Conservation (phyloP, 2,888 invertebrate species). For the Leucophenga montana region DNA sequence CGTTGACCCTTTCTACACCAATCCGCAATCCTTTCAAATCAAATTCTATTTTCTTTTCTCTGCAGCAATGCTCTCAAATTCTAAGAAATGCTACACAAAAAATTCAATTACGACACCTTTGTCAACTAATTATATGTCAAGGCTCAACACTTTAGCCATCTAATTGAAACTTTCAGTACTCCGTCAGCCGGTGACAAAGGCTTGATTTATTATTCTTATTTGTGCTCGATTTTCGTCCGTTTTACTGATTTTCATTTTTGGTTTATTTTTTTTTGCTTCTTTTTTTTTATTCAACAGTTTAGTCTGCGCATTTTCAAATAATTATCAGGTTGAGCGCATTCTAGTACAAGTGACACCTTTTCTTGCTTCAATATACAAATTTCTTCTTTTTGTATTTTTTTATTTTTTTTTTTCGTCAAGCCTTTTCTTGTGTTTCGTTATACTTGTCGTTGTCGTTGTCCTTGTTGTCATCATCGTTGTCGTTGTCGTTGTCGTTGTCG, state of each 20-base stretch:
- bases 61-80: too few species aligned
- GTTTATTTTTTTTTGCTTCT: too few species aligned
- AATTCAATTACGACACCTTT: slow-evolving; percentile 64
- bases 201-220: slow-evolving; percentile 32
- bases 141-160: background rate
- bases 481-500: too few species aligned
- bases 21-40: too few species aligned
- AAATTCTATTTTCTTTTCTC: too few species aligned
- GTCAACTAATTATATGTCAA: slow-evolving; percentile 62
- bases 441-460: too few species aligned
- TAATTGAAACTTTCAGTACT: too few species aligned
- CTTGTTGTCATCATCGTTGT: too few species aligned
- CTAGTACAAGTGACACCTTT: slow-evolving; percentile 14
- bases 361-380: slow-evolving; percentile 22
- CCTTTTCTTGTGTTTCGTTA: too few species aligned
- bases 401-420: slow-evolving; percentile 18
- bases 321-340: slow-evolving; percentile 18
- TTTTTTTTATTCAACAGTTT: slow-evolving; percentile 51
- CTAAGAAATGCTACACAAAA: slow-evolving; percentile 43
- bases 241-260: too few species aligned
- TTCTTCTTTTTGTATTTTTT: too few species aligned
- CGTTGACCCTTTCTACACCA: too few species aligned
- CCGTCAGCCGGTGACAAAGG: slow-evolving; percentile 51
- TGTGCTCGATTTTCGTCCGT: slow-evolving; percentile 45
- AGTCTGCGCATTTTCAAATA: slow-evolving; percentile 42